A percentile compares a stretch with the other conserved stretches of the same genome.
These are phyloP conservation scores for Clarias magur DNA, from an alignment of 2,113 vertebrate species.

Conservation along the genomic window DNA sequence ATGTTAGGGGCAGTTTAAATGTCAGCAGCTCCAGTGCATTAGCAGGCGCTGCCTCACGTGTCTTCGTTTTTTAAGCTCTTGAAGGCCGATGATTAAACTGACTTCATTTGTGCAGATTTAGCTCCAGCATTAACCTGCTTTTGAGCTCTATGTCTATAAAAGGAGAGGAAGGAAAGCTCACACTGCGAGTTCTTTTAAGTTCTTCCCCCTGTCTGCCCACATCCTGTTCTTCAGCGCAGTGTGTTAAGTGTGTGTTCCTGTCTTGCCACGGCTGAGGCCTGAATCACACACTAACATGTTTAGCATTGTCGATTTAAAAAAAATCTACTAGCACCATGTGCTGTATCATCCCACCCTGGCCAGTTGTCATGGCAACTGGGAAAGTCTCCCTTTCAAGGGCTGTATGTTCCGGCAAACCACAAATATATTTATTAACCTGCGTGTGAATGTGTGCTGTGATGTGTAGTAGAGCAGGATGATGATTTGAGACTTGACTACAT, in stretches of 20 bases:
- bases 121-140: background rate
- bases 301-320: background rate
- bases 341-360: background rate
- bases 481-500: background rate
- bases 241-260: background rate
- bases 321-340: too few relatives aligned
- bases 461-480: background rate
- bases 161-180: conserved; percentile 23
- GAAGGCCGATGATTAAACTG: background rate
- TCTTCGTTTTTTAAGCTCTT: background rate
- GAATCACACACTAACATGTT: background rate
- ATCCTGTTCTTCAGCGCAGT: conserved; percentile 14
- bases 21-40: background rate
- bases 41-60: background rate
- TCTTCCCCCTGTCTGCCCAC: conserved; percentile 8
- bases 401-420: background rate
- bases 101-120: background rate
- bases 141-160: conserved; percentile 6
- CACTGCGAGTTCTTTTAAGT: background rate
- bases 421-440: background rate
- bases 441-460: background rate
- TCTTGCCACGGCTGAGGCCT: background rate
- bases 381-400: background rate
- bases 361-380: background rate
- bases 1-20: too few relatives aligned